phyloP scores from a whole-genome alignment of 2,888 invertebrate genomes.

The Cryptus armator region DNA sequence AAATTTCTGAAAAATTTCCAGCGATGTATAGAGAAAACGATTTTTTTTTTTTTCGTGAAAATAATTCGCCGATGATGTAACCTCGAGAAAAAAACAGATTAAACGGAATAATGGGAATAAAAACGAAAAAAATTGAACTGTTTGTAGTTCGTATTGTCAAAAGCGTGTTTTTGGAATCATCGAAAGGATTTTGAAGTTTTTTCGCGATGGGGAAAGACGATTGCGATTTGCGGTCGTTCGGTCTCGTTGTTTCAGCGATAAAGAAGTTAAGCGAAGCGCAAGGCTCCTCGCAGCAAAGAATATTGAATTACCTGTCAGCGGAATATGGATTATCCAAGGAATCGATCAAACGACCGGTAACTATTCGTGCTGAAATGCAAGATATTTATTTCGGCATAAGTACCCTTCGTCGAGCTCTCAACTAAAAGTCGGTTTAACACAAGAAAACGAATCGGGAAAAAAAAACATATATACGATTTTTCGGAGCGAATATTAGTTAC shows the following conservation, averaged over 20 bases:
- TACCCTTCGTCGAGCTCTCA: background rate
- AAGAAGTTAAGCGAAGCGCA: slow-evolving; percentile 60
- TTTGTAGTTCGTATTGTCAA: too few relatives aligned
- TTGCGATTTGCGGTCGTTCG: slow-evolving; percentile 64
- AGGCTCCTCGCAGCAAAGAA: slow-evolving; percentile 61
- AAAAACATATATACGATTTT: background rate
- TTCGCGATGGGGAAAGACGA: slow-evolving; percentile 65
- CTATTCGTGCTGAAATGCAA: slow-evolving; percentile 36
- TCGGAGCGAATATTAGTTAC: background rate
- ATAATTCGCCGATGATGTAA: background rate
- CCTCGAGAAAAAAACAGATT: background rate
- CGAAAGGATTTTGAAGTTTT: slow-evolving; percentile 12
- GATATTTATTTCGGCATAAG: background rate
- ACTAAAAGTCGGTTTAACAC: background rate
- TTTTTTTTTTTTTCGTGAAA: too few relatives aligned
- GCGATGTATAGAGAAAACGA: too few relatives aligned
- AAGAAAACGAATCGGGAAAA: background rate
- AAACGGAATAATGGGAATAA: background rate
- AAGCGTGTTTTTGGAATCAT: background rate
- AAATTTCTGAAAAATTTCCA: background rate
- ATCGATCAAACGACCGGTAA: slow-evolving; percentile 71
- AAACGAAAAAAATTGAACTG: background rate
- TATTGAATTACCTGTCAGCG: slow-evolving; percentile 68
- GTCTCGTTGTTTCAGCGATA: slow-evolving; percentile 67
- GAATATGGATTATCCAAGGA: slow-evolving; percentile 67